Evolutionary conservation across 2,113 vertebrate species (phyloP).

Genomic region (Periophthalmus modestus): DNA sequence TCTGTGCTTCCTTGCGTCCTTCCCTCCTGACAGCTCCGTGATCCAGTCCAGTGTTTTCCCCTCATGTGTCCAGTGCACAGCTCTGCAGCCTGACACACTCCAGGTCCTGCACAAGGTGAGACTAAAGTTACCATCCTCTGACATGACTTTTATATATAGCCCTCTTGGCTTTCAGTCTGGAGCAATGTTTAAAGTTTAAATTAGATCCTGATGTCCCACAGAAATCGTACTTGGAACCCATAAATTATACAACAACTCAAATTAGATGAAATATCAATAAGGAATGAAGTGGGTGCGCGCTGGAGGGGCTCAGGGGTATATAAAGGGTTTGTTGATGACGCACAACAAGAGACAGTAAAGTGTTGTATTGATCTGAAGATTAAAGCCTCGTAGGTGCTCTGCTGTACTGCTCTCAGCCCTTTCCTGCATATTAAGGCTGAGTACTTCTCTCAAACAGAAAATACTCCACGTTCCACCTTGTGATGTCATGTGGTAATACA

Average conservation of each 20-base stretch:
- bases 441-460: too few species aligned
- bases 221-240: background rate
- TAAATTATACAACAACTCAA: background rate
- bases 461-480: too few species aligned
- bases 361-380: background rate
- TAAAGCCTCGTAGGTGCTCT: background rate
- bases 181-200: constrained; percentile 9
- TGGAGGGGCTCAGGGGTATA: background rate
- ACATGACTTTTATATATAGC: constrained; percentile 37
- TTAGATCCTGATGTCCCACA: background rate
- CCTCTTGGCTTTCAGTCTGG: constrained; percentile 27
- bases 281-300: background rate
- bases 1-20: too few species aligned
- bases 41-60: constrained; percentile 2
- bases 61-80: constrained; percentile 1
- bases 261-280: background rate
- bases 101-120: constrained; percentile 12
- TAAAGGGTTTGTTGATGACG: background rate
- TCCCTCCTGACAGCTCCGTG: constrained; percentile 26
- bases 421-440: too few species aligned
- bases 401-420: constrained; percentile 27
- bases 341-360: background rate
- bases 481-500: too few species aligned
- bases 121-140: background rate
- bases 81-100: constrained; percentile 18